phyloP scores from a whole-genome alignment of 2,797 vertebrate genomes.

The Pterois miles region DNA sequence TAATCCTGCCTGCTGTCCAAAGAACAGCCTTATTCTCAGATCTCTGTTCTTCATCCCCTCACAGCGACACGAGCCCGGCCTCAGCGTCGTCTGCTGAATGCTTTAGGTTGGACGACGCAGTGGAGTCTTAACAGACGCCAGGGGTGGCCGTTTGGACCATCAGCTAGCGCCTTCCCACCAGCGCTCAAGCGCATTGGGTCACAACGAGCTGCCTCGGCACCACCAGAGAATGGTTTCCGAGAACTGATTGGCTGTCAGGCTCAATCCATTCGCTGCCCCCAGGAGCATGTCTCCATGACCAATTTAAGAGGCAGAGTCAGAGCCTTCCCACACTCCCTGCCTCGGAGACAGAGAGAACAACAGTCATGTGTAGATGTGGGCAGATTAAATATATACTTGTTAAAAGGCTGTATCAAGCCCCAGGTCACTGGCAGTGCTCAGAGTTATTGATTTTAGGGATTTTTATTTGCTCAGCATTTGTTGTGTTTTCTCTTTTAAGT shows the following conservation, averaged over 20 bases:
- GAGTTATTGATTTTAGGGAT: slow-evolving; percentile 58
- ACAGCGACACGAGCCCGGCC: slow-evolving; percentile 38
- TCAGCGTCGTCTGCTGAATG: slow-evolving; percentile 50
- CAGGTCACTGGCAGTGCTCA: slow-evolving; percentile 54
- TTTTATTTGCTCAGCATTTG: slow-evolving; percentile 11
- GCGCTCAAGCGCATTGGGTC: slow-evolving; percentile 65
- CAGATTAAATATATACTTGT: slow-evolving; percentile 71
- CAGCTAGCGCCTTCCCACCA: slow-evolving; percentile 66
- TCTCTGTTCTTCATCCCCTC: slow-evolving; percentile 62
- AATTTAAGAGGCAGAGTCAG: slow-evolving; percentile 75
- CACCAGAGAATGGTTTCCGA: slow-evolving; percentile 63
- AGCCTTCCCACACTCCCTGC: slow-evolving; percentile 78
- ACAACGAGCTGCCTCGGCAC: slow-evolving; percentile 67
- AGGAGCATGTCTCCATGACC: slow-evolving; percentile 74
- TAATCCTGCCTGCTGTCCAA: slow-evolving; percentile 67
- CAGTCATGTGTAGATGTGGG: slow-evolving; percentile 54
- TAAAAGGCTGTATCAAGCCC: slow-evolving; percentile 52
- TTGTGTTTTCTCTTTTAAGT: slow-evolving; percentile 1
- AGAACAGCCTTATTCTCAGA: slow-evolving; percentile 58
- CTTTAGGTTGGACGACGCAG: slow-evolving; percentile 44
- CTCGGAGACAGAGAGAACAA: slow-evolving; percentile 58
- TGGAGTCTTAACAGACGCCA: slow-evolving; percentile 63
- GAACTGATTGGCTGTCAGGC: slow-evolving; percentile 76
- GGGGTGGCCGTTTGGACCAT: slow-evolving; percentile 69
- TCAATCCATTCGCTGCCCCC: slow-evolving; percentile 73